These are phyloP conservation scores for Pandemis cinnamomeana DNA, from an alignment of 2,888 invertebrate genomes.

Conservation along the genomic window DNA sequence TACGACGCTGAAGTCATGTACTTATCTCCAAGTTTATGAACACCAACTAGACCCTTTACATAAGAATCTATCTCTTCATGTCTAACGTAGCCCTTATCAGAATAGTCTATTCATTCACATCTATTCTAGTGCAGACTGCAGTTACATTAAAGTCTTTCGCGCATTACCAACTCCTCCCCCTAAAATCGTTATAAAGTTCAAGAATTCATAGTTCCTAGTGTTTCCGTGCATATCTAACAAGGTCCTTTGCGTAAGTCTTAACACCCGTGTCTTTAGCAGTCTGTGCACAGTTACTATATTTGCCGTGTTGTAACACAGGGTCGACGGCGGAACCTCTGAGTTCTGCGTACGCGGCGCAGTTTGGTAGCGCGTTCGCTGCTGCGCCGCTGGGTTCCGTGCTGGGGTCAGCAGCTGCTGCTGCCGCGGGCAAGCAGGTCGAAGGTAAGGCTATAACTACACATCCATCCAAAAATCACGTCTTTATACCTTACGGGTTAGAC, in stretches of 20 bases:
- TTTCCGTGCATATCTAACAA: too few species aligned
- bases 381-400: slow-evolving; percentile 86
- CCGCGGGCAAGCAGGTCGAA: slow-evolving; percentile 96
- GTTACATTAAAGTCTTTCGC: too few species aligned
- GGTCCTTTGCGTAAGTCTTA: neutral
- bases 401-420: slow-evolving; percentile 90
- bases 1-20: too few species aligned
- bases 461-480: too few species aligned
- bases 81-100: neutral
- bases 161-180: too few species aligned
- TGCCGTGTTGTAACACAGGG: slow-evolving; percentile 67
- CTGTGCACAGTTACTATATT: neutral
- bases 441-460: slow-evolving; percentile 73
- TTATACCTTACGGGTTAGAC: too few species aligned
- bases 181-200: too few species aligned
- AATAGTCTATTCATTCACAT: too few species aligned
- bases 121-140: too few species aligned
- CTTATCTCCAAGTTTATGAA: too few species aligned
- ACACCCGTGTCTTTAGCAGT: neutral
- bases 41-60: neutral
- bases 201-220: too few species aligned
- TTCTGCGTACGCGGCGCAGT: slow-evolving; percentile 86
- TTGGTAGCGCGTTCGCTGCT: slow-evolving; percentile 86
- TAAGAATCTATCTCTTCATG: neutral
- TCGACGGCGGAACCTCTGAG: slow-evolving; percentile 85